Percentiles rank a stretch among this genome's conserved stretches.
Evolutionary conservation across 2,113 vertebrate species (phyloP).

Genomic region (Miniopterus natalensis): DNA sequence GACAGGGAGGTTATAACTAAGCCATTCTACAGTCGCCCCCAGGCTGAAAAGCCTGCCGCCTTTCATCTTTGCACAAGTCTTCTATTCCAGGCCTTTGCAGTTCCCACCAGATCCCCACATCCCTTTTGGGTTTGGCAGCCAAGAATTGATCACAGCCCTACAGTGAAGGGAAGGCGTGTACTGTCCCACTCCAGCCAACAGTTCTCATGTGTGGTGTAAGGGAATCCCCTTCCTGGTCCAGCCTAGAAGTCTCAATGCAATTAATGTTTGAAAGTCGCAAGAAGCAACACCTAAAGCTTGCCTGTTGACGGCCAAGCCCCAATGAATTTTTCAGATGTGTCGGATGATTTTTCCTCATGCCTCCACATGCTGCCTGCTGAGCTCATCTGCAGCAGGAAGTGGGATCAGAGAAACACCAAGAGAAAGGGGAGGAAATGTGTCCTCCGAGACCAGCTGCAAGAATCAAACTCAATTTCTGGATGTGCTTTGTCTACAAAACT

Average conservation of each 20-base stretch:
- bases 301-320: neutral
- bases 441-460: neutral
- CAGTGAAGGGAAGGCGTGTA: slow-evolving; percentile 45
- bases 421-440: neutral
- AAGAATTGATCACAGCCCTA: slow-evolving; percentile 55
- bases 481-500: slow-evolving; percentile 17
- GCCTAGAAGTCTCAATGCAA: slow-evolving; percentile 60
- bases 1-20: slow-evolving; percentile 27
- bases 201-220: slow-evolving; percentile 40
- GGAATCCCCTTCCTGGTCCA: slow-evolving; percentile 45
- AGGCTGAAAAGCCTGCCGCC: neutral
- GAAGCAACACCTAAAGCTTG: slow-evolving; percentile 70
- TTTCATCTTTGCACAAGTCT: slow-evolving; percentile 51
- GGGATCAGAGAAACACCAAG: slow-evolving; percentile 41
- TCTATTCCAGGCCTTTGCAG: slow-evolving; percentile 33
- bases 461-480: neutral
- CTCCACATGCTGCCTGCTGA: slow-evolving; percentile 60
- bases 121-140: slow-evolving; percentile 44
- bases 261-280: slow-evolving; percentile 60
- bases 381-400: slow-evolving; percentile 74
- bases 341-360: slow-evolving; percentile 51
- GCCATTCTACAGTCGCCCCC: neutral
- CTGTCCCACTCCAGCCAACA: neutral
- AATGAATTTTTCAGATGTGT: slow-evolving; percentile 58
- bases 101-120: slow-evolving; percentile 63